Conservation (phyloP, 2,888 invertebrate species). For the Lymantria dispar region DNA sequence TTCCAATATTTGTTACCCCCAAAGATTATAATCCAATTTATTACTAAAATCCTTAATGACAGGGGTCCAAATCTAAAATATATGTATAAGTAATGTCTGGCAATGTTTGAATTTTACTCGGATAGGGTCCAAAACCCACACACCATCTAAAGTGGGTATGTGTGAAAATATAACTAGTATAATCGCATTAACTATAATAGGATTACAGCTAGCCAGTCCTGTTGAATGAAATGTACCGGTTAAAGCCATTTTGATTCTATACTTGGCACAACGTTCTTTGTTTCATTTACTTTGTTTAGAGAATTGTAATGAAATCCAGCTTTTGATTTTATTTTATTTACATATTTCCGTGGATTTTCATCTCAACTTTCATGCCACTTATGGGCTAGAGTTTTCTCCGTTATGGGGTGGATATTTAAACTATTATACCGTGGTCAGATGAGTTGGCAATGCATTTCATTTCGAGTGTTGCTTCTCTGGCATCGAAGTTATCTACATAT, state of each 20-base stretch:
- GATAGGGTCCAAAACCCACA: slow-evolving; percentile 6
- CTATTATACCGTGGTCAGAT: no score
- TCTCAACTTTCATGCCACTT: no score
- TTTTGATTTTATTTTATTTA: slow-evolving; percentile 8
- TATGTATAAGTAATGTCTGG: slow-evolving; percentile 16
- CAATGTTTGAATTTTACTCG: slow-evolving; percentile 23
- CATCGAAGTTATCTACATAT: no score
- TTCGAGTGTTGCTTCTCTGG: no score
- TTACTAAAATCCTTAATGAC: slow-evolving; percentile 17
- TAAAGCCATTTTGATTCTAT: slow-evolving; percentile 21
- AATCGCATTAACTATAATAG: slow-evolving; percentile 34
- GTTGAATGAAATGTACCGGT: slow-evolving; percentile 23
- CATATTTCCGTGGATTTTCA: no score
- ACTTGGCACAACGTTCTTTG: slow-evolving; percentile 24
- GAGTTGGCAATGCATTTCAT: no score
- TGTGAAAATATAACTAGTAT: slow-evolving; percentile 27
- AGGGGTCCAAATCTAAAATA: slow-evolving; percentile 10
- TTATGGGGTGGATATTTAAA: no score
- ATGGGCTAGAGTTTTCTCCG: no score
- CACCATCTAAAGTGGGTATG: background rate
- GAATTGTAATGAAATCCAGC: slow-evolving; percentile 19
- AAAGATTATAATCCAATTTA: slow-evolving; percentile 6
- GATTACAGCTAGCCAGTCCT: slow-evolving; percentile 24
- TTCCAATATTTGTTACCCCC: background rate
- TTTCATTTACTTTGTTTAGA: slow-evolving; percentile 27